These are phyloP conservation scores for Poeciliopsis paucimaculata DNA, from an alignment of 2,797 vertebrate genomes.

Conservation along the genomic window DNA sequence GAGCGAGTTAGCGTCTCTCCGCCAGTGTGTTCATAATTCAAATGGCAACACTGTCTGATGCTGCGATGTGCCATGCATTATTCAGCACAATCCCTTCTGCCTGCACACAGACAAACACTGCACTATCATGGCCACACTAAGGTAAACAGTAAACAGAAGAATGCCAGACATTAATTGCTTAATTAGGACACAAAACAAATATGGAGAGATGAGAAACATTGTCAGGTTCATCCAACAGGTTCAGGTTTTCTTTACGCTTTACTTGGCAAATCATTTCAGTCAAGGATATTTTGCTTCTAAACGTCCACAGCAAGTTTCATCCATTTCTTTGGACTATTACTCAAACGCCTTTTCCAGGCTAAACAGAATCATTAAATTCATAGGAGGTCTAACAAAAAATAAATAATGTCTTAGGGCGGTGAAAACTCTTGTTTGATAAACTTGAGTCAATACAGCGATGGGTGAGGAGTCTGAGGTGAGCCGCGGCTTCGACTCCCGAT, in stretches of 20 bases:
- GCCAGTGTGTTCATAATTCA: constrained; percentile 81
- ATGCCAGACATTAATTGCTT: constrained; percentile 75
- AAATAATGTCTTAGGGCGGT: constrained; percentile 30
- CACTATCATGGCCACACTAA: constrained; percentile 63
- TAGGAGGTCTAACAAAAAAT: constrained; percentile 23
- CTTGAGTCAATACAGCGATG: constrained; percentile 50
- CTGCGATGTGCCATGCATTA: constrained; percentile 75
- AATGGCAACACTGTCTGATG: constrained; percentile 76
- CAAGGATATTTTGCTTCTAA: not conserved
- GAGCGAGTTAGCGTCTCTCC: constrained; percentile 71
- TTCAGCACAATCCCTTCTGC: constrained; percentile 73
- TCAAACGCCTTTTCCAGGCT: not conserved
- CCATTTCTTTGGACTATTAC: too few relatives aligned
- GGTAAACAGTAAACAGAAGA: constrained; percentile 77
- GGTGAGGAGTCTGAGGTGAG: constrained; percentile 18
- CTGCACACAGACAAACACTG: constrained; percentile 78
- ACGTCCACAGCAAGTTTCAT: not conserved
- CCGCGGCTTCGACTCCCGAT: constrained; percentile 20
- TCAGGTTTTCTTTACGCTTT: not conserved
- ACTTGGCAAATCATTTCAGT: constrained; percentile 1
- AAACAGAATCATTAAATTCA: not conserved
- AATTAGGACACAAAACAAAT: constrained; percentile 78
- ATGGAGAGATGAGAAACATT: constrained; percentile 35
- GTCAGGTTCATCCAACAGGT: constrained; percentile 11
- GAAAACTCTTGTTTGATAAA: constrained; percentile 30